Conservation (phyloP, 2,797 vertebrate species). For the Oreochromis mossambicus region DNA sequence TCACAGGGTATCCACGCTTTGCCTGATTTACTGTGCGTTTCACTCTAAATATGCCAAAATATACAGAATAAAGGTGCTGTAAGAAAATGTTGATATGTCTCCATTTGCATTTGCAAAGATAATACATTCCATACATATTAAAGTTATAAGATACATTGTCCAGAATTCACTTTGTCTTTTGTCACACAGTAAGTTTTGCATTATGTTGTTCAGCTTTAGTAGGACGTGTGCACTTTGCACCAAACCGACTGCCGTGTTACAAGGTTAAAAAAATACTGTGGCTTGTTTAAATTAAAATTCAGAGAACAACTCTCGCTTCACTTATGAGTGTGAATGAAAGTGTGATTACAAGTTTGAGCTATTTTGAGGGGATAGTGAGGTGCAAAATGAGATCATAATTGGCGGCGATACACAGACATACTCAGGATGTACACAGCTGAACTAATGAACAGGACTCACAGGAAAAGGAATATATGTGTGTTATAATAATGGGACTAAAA, state of each 20-base stretch:
- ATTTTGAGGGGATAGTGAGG: slow-evolving; percentile 1
- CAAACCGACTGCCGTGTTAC: accelerated
- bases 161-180: not conserved
- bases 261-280: not conserved
- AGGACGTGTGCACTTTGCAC: not conserved
- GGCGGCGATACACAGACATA: not conserved
- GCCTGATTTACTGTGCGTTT: not conserved
- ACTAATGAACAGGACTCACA: slow-evolving; percentile 5
- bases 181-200: not conserved
- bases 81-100: not conserved
- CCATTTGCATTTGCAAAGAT: not conserved
- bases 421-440: not conserved
- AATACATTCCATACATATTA: not conserved
- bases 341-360: not conserved
- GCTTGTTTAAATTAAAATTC: not conserved
- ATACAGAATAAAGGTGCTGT: not conserved
- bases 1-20: accelerated
- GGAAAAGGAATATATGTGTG: not conserved
- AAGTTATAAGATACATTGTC: not conserved
- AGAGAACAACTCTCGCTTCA: not conserved
- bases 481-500: slow-evolving; percentile 7
- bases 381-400: slow-evolving; percentile 10
- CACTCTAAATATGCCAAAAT: not conserved
- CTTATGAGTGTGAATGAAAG: not conserved
- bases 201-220: not conserved